A percentile compares a stretch with the other conserved stretches of the same genome.
These are phyloP conservation scores for Propithecus perrieri DNA, from an alignment of 2,797 vertebrate species.

Conservation along the genomic window DNA sequence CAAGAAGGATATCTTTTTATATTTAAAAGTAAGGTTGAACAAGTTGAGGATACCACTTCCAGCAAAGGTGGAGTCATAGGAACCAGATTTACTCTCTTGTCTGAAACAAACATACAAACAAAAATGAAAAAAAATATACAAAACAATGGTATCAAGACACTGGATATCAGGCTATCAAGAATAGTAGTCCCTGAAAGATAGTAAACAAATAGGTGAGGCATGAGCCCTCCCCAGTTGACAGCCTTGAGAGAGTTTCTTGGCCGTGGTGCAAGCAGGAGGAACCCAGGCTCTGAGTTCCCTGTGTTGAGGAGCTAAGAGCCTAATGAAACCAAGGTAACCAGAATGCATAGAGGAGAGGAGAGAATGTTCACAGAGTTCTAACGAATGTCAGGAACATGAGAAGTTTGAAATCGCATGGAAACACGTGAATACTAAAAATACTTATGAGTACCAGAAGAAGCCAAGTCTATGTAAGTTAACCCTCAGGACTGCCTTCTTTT, in stretches of 20 bases:
- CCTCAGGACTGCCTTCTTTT: background rate
- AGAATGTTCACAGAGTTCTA: background rate
- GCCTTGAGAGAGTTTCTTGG: background rate
- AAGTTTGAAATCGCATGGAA: background rate
- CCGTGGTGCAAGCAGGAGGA: background rate
- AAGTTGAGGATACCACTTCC: background rate
- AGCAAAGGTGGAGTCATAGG: background rate
- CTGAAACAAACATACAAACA: background rate
- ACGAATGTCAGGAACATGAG: background rate
- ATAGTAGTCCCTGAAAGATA: background rate
- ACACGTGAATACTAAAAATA: background rate
- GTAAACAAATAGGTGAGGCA: background rate
- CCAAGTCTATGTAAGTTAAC: background rate
- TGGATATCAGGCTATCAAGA: background rate
- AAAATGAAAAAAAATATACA: background rate
- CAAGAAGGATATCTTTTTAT: background rate
- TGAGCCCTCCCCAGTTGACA: background rate
- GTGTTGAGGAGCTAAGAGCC: background rate
- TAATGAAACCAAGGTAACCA: background rate
- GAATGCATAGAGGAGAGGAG: background rate
- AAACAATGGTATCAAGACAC: background rate
- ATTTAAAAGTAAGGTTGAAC: background rate
- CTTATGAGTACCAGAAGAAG: background rate
- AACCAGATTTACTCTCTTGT: background rate
- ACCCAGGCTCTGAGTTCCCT: background rate